phyloP scores from a whole-genome alignment of 1,140 invertebrate genomes.

The Cydia strobilella region DNA sequence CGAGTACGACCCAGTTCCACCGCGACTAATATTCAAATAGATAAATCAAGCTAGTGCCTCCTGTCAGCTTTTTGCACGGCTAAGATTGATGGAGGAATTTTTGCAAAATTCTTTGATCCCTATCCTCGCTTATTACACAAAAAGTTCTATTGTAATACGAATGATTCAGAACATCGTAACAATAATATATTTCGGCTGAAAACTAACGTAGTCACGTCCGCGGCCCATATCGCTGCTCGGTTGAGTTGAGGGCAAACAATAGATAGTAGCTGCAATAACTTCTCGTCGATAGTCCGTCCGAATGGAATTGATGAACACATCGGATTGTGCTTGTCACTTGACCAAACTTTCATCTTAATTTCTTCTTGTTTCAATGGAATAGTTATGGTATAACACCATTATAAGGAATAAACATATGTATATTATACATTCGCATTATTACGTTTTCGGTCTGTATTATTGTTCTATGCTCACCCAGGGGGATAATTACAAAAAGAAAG shows the following conservation, averaged over 20 bases:
- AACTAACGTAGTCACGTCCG: slow-evolving; percentile 46
- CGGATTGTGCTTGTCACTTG: slow-evolving; percentile 13
- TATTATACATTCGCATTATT: no score
- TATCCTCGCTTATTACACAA: slow-evolving; percentile 44
- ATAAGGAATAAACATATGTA: no score
- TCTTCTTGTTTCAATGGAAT: background rate
- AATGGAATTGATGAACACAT: slow-evolving; percentile 21
- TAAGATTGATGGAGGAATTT: slow-evolving; percentile 62
- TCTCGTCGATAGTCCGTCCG: background rate
- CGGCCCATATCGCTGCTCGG: slow-evolving; percentile 7
- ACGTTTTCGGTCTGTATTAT: no score
- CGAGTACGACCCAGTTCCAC: slow-evolving; percentile 45
- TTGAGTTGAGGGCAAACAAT: slow-evolving; percentile 32
- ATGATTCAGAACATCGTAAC: slow-evolving; percentile 47
- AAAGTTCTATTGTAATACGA: slow-evolving; percentile 44
- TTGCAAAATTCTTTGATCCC: slow-evolving; percentile 53
- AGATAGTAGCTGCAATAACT: slow-evolving; percentile 16
- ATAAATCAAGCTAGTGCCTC: slow-evolving; percentile 67
- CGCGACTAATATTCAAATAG: slow-evolving; percentile 64
- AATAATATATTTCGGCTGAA: slow-evolving; percentile 42
- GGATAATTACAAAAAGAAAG: no score
- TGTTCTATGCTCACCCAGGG: no score
- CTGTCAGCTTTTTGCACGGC: slow-evolving; percentile 53
- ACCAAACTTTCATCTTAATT: slow-evolving; percentile 15
- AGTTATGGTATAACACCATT: background rate